Base-by-base conservation (phyloP, 2,113 vertebrate species). In the Cyprichromis sp. region DNA sequence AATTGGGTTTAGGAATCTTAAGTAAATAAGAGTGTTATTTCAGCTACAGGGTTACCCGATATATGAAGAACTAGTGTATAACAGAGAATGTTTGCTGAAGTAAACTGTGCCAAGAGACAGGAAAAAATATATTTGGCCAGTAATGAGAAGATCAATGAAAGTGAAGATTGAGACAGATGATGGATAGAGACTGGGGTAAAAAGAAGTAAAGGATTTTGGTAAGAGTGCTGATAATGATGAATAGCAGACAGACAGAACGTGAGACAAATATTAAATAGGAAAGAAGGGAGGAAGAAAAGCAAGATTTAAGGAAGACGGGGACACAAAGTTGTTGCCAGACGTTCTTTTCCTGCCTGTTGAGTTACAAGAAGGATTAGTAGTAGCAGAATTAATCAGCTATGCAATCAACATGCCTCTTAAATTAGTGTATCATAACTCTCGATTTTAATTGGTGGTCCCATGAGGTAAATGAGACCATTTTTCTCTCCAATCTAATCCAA, bases 81-180 rank as follows among this genome's bases (percentile, higher is more conserved):
- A 61, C 50, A 57, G 81, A 84, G 53, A 83, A 73, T 89, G 81
- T 88, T 87, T 83, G 71, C 82, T 34, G 19, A 85, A 79, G 87
- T 84, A 91, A 82, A 66, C 52, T 80, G n/a, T 85, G 83, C 85
- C 86, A 78, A 86, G 45, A 86, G 80, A 78, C n/a, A 21, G 71
- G 29, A 31, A 26, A 54, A 81, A 83, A 86, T 36, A 91, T 80
- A 84, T 92, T 86, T 91, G 88, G 91, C 86, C 90, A 71, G 81
- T 86, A 90, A 91, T 85, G 84, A 91, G 87, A 89, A 90, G 89
- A 94, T 93, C 92, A 92, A 93, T 94, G 81, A 66, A 53, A 66
- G 88, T 24, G 71, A 90, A 88, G 87, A 94, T 94, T 84, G 89
- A 90, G 90, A 92, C 34, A 73, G 53, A 85, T 94, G 94, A 93